These are phyloP conservation scores for Cricetomys ansorgei DNA, from an alignment of 2,113 vertebrate genomes.

Conservation along the genomic window DNA sequence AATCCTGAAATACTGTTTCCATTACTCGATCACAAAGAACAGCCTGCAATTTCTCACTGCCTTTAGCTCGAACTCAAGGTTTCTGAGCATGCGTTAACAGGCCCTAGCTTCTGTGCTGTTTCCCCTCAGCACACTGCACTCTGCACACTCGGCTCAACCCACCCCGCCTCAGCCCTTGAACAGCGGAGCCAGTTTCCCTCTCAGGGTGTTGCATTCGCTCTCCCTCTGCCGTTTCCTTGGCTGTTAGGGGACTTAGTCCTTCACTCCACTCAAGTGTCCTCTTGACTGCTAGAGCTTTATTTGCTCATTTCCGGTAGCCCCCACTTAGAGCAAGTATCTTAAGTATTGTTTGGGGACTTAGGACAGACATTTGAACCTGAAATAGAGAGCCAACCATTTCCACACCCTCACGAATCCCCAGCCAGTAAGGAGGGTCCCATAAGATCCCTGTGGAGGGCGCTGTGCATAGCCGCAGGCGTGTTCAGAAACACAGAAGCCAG, in stretches of 20 bases:
- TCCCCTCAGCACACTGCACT: too few relatives aligned
- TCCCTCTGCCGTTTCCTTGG: neutral
- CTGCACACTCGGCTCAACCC: neutral
- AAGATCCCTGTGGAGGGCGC: neutral
- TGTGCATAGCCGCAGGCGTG: neutral
- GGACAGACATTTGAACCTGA: constrained; percentile 26
- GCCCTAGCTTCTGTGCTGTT: neutral
- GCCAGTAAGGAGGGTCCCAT: neutral
- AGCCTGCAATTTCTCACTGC: neutral
- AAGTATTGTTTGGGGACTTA: neutral
- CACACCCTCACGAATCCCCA: neutral
- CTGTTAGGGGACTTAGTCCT: neutral
- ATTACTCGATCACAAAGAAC: neutral
- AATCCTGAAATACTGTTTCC: neutral
- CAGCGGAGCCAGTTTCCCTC: neutral
- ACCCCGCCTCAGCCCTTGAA: neutral
- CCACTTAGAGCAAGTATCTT: neutral
- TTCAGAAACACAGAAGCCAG: neutral
- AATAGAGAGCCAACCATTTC: neutral
- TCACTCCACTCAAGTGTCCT: constrained; percentile 5
- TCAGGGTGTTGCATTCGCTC: neutral
- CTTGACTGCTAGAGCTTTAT: neutral
- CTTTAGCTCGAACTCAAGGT: neutral
- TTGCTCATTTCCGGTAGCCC: neutral
- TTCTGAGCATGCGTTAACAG: neutral